These are phyloP conservation scores for Buphagus erythrorhynchus DNA, from an alignment of 2,797 vertebrate genomes.

Conservation along the genomic window DNA sequence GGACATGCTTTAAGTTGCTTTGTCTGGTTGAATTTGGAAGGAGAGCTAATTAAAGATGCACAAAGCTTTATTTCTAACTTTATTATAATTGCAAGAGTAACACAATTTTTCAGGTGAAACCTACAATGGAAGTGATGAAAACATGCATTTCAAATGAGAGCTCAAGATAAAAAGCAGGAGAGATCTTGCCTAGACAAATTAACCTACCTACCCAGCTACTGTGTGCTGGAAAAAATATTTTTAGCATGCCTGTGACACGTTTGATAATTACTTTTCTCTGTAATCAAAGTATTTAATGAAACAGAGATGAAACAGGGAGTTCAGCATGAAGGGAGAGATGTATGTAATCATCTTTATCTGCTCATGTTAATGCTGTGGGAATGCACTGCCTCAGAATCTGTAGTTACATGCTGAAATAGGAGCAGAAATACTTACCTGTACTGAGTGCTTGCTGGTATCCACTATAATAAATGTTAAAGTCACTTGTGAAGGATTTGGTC, in stretches of 20 bases:
- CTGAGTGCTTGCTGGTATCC: not conserved
- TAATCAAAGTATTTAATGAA: constrained; percentile 28
- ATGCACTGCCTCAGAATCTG: not conserved
- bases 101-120: not conserved
- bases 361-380: not conserved
- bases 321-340: not conserved
- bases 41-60: not conserved
- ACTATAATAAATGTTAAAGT: not conserved
- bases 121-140: not conserved
- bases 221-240: constrained; percentile 7
- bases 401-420: not conserved
- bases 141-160: not conserved
- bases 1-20: not conserved
- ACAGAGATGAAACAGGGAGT: not conserved
- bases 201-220: not conserved
- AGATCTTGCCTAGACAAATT: not conserved
- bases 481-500: not conserved
- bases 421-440: not conserved
- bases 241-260: not conserved
- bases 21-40: not conserved
- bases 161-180: not conserved
- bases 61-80: not conserved
- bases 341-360: not conserved
- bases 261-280: constrained; percentile 8
- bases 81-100: not conserved